phyloP scores from a whole-genome alignment of 1,140 invertebrate species.

The Philotrypesis tridentata region DNA sequence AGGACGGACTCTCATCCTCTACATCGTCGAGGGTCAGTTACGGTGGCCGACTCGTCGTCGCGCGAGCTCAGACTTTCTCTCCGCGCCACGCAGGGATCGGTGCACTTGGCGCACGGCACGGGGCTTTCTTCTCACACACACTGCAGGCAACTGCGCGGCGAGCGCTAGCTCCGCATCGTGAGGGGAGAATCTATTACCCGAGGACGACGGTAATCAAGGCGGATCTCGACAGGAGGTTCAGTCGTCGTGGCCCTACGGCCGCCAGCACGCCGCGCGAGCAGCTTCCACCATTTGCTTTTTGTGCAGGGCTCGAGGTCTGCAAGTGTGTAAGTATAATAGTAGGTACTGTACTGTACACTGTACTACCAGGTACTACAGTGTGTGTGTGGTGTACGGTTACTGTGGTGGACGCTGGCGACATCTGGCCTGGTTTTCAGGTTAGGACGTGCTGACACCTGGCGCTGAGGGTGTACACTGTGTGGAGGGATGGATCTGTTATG shows the following conservation, averaged over 20 bases:
- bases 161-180: not conserved
- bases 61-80: not conserved
- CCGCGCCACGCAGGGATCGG: too few species aligned
- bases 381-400: not conserved
- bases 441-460: not conserved
- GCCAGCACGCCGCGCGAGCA: not conserved
- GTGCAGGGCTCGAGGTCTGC: too few species aligned
- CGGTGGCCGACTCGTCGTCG: not conserved
- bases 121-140: not conserved
- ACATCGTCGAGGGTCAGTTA: not conserved
- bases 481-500: too few species aligned
- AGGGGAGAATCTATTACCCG: too few species aligned
- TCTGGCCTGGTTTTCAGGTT: not conserved
- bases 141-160: not conserved
- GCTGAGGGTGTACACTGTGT: too few species aligned
- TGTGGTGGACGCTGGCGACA: not conserved
- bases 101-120: too few species aligned
- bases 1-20: slow-evolving; percentile 24
- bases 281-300: slow-evolving; percentile 33
- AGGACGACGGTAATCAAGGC: not conserved
- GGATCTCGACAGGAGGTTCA: not conserved
- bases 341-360: too few species aligned
- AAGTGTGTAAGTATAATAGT: too few species aligned
- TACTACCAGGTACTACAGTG: too few species aligned
- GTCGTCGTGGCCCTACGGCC: slow-evolving; percentile 32